These are phyloP conservation scores for Intellagama lesueurii DNA, from an alignment of 2,797 vertebrate genomes.

Conservation along the genomic window DNA sequence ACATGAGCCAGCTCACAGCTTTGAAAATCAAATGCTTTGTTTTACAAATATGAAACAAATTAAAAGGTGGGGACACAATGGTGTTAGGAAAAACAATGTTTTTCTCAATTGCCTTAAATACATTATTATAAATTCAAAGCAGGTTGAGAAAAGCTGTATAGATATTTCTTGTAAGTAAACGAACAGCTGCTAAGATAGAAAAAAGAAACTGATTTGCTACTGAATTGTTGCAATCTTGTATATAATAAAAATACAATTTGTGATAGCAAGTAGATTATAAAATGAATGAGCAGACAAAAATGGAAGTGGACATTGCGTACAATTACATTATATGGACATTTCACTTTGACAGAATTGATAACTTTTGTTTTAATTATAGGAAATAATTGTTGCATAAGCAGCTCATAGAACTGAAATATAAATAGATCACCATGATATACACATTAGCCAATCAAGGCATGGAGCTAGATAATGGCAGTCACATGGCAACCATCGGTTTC, in stretches of 20 bases:
- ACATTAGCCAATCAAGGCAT: constrained; percentile 1
- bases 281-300: constrained; percentile 21
- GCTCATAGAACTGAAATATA: constrained; percentile 72
- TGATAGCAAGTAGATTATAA: constrained; percentile 21
- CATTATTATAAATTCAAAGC: constrained; percentile 55
- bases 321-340: constrained; percentile 12
- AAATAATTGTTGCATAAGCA: constrained; percentile 56
- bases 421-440: constrained; percentile 54
- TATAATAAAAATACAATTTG: constrained; percentile 25
- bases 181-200: constrained; percentile 35
- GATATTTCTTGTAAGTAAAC: constrained; percentile 43
- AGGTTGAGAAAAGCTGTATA: constrained; percentile 27
- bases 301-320: not conserved
- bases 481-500: constrained; percentile 82
- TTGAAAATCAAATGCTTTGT: constrained; percentile 14
- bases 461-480: constrained; percentile 79
- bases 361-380: constrained; percentile 25
- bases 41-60: constrained; percentile 2
- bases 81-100: not conserved
- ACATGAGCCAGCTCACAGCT: not conserved
- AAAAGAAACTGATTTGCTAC: constrained; percentile 21
- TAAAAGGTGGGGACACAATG: not conserved
- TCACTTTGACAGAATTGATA: not conserved
- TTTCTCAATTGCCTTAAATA: not conserved
- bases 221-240: constrained; percentile 25